Evolutionary conservation across 2,888 invertebrate species (phyloP), one percentile per base, ranked within the genome.

Genomic region (Theretra japonica): DNA sequence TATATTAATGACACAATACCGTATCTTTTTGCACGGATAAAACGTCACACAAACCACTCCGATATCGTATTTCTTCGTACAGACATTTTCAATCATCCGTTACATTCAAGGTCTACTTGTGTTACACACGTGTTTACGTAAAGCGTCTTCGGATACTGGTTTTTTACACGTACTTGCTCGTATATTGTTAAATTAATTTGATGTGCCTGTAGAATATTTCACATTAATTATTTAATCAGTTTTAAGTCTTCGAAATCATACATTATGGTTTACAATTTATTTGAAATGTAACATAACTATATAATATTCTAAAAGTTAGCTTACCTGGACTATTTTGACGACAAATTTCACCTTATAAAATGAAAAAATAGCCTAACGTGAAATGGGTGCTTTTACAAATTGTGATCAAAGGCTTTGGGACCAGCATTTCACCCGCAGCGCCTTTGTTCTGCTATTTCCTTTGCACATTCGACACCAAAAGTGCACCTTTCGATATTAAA

Each of bases 31-130:
- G n/a, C 53, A 41, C 57, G 57, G 57, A 59, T 59, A 59, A 59
- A 59, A 58, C 50, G 53, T 59, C 58, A 25, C 17, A 25, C 25
- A 25, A 53, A 53, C 53, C n/a, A 53, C 53, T 53, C n/a, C 15
- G 25, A 59, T 59, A 59, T 25, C 58, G 25, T 25, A 17, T 59
- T 25, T n/a, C 53, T 23, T 23, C 25, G 23, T 28, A 25, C 58
- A 59, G 15, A 17, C 25, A 25, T 59, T 59, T 25, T 59, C 58
- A 25, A 25, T 33, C 60, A 60, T 33, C 60, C 60, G 33, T 60
- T 30, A 60, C 60, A 60, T 60, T 33, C 30, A 60, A 60, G 60
- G 30, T n/a, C 30, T 30, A 60, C 60, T 60, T 33, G n/a, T 33
- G 33, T 60, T 60, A 33, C 60, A 33, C 30, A 23, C 8, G 4